These are phyloP conservation scores for Ophioninae sp. DNA, from an alignment of 2,888 invertebrate genomes.

Conservation along the genomic window DNA sequence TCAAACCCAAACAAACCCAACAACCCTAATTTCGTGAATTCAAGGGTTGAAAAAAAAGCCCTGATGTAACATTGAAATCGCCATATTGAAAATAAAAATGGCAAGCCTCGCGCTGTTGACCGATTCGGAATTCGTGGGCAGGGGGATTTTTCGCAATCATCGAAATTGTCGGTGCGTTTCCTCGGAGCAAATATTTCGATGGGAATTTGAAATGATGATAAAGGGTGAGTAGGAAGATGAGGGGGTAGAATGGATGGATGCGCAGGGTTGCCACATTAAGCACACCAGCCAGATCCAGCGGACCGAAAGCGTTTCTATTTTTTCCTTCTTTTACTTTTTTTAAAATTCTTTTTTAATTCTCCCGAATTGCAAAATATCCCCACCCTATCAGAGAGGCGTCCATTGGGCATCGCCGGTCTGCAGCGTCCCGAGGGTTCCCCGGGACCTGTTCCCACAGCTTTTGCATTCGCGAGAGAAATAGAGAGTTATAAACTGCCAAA, in stretches of 20 bases:
- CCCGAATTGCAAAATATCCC: conserved; percentile 37
- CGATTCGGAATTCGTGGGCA: neutral
- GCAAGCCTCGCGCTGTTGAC: neutral
- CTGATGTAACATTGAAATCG: too few relatives aligned
- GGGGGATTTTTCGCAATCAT: conserved; percentile 23
- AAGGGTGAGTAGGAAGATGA: neutral
- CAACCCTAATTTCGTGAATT: neutral
- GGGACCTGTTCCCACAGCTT: conserved; percentile 26
- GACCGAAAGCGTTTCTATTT: neutral
- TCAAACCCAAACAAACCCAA: neutral
- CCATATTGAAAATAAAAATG: neutral
- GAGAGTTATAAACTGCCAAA: conserved; percentile 55
- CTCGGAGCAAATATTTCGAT: conserved; percentile 22
- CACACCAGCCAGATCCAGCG: neutral
- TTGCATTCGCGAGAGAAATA: conserved; percentile 47
- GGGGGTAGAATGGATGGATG: neutral
- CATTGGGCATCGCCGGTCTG: conserved; percentile 11
- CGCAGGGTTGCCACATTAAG: neutral
- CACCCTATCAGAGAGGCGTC: conserved; percentile 22
- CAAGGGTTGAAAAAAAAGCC: neutral
- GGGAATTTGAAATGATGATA: neutral
- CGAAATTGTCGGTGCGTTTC: conserved; percentile 16
- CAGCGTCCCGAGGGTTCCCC: neutral
- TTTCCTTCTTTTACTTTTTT: too few relatives aligned
- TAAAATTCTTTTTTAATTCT: conserved; percentile 7